phyloP scores from a whole-genome alignment of 2,113 vertebrate species.

The Callocephalon fimbriatum region DNA sequence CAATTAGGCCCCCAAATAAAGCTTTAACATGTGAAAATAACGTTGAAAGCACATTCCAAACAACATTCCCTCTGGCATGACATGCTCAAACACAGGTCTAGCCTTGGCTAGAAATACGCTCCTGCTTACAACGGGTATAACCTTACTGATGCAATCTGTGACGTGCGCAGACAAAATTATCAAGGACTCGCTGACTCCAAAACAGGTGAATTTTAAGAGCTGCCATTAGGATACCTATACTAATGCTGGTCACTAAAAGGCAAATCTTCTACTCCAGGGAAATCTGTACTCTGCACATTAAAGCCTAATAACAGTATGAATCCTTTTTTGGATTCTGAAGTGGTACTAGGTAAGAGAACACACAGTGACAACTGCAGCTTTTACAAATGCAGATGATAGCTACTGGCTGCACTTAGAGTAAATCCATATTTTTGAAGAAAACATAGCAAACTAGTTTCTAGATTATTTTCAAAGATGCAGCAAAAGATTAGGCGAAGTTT shows the following conservation, averaged over 20 bases:
- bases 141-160: background rate
- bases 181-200: accelerated
- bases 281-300: background rate
- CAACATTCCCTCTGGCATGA: background rate
- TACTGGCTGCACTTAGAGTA: background rate
- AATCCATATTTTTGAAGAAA: background rate
- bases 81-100: background rate
- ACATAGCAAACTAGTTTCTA: background rate
- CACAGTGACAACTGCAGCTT: background rate
- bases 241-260: background rate
- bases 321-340: background rate
- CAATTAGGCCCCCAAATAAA: background rate
- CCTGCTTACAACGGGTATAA: background rate
- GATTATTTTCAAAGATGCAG: background rate
- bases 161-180: background rate
- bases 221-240: background rate
- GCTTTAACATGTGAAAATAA: background rate
- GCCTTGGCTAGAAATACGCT: background rate
- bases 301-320: background rate
- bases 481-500: background rate
- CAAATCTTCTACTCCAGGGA: background rate
- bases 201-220: background rate
- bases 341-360: background rate
- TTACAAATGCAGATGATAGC: background rate
- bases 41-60: background rate